These are phyloP conservation scores for Triplophysa siluroides DNA, from an alignment of 2,113 vertebrate genomes.

Conservation along the genomic window DNA sequence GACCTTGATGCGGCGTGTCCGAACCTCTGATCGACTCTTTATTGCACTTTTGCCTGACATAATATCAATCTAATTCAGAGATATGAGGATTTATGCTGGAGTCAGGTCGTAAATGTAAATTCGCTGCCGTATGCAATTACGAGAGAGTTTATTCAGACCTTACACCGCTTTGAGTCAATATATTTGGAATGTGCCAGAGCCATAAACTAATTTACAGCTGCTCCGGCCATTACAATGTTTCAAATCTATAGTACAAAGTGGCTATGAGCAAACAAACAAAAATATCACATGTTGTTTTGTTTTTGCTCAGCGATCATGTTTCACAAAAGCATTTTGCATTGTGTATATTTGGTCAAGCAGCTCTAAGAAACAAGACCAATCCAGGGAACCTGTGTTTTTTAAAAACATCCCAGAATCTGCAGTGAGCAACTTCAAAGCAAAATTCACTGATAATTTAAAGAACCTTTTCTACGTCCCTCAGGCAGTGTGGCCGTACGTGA, in stretches of 20 bases:
- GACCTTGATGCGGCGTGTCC: slow-evolving; percentile 52
- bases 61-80: slow-evolving; percentile 57
- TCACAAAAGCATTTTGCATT: slow-evolving; percentile 21
- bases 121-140: slow-evolving; percentile 43
- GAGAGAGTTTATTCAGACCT: slow-evolving; percentile 34
- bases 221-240: slow-evolving; percentile 19
- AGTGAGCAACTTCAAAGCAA: slow-evolving; percentile 35
- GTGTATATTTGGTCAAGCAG: slow-evolving; percentile 7
- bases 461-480: neutral
- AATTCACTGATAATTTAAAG: slow-evolving; percentile 24
- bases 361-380: slow-evolving; percentile 1
- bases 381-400: slow-evolving; percentile 29
- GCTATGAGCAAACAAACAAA: slow-evolving; percentile 26
- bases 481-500: neutral
- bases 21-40: slow-evolving; percentile 55
- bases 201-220: slow-evolving; percentile 35
- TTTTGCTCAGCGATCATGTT: slow-evolving; percentile 40
- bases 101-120: slow-evolving; percentile 53
- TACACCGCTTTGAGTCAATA: slow-evolving; percentile 37
- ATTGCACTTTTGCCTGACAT: slow-evolving; percentile 46
- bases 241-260: slow-evolving; percentile 18
- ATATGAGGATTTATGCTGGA: slow-evolving; percentile 57
- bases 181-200: slow-evolving; percentile 42
- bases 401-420: slow-evolving; percentile 7
- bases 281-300: slow-evolving; percentile 27